Evolutionary conservation across 2,797 vertebrate genomes (phyloP).

Genomic region (Urosaurus nigricauda): DNA sequence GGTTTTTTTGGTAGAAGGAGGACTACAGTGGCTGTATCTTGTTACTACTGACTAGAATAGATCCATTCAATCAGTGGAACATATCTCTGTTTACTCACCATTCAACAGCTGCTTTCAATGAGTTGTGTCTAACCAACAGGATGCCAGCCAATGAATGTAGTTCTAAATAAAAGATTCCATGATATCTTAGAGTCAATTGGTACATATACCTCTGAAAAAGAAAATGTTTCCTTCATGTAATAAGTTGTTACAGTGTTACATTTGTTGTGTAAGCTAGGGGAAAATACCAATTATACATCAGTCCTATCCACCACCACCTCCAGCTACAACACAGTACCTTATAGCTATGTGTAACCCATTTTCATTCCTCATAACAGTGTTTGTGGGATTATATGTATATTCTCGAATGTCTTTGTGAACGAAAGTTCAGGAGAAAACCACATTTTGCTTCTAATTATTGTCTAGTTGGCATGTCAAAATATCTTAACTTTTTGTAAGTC

Average conservation of each 20-base stretch:
- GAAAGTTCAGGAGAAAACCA: not conserved
- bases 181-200: not conserved
- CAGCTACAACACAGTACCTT: not conserved
- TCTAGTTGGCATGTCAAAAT: not conserved
- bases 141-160: not conserved
- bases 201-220: not conserved
- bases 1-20: not conserved
- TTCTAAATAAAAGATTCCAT: not conserved
- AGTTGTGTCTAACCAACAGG: too few species aligned
- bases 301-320: not conserved
- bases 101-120: too few species aligned
- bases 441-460: not conserved
- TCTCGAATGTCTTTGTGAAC: not conserved
- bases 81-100: too few species aligned
- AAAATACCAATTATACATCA: not conserved
- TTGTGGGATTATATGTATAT: not conserved
- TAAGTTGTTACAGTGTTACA: too few species aligned
- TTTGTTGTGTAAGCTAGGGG: not conserved
- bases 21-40: too few species aligned
- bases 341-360: not conserved
- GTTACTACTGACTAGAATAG: too few species aligned
- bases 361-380: not conserved
- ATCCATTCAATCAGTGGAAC: too few species aligned
- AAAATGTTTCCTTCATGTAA: too few species aligned
- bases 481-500: not conserved